Conservation (phyloP, 2,888 invertebrate species). For the Lycaena phlaeas region DNA sequence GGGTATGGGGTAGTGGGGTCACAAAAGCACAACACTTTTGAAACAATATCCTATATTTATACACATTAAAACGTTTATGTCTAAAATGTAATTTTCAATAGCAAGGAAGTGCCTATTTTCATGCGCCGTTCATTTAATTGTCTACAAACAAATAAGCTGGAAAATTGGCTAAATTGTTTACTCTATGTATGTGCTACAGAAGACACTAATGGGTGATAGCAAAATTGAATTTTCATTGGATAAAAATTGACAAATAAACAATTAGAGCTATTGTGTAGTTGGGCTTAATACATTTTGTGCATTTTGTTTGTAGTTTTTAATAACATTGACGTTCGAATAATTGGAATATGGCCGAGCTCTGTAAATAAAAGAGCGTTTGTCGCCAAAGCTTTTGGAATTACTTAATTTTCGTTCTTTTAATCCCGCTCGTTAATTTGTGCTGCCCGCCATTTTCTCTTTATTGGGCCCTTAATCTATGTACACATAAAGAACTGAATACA, state of each 20-base stretch:
- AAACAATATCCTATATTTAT: too few relatives aligned
- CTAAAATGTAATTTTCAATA: background rate
- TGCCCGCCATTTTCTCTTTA: too few relatives aligned
- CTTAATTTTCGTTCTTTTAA: too few relatives aligned
- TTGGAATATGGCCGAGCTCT: background rate
- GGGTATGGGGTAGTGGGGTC: too few relatives aligned
- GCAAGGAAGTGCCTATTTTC: conserved; percentile 9
- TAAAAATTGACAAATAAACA: conserved; percentile 26
- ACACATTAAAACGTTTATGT: background rate
- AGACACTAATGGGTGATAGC: conserved; percentile 21
- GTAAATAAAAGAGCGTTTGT: background rate
- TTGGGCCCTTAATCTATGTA: too few relatives aligned
- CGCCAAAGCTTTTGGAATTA: background rate
- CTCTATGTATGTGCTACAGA: conserved; percentile 16
- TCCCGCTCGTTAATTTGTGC: too few relatives aligned
- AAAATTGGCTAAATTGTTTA: conserved; percentile 16
- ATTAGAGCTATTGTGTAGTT: conserved; percentile 5
- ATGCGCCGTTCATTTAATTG: conserved; percentile 10
- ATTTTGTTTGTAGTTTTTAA: background rate
- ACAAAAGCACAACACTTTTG: too few relatives aligned
- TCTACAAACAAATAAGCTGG: conserved; percentile 12
- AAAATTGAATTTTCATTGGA: conserved; percentile 21
- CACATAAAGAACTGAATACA: too few relatives aligned
- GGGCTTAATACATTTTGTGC: background rate
- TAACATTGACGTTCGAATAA: background rate